Percentiles rank a stretch among this genome's conserved stretches.
Evolutionary conservation across 2,797 vertebrate species (phyloP).

Genomic region (Halcyon chelicuti): DNA sequence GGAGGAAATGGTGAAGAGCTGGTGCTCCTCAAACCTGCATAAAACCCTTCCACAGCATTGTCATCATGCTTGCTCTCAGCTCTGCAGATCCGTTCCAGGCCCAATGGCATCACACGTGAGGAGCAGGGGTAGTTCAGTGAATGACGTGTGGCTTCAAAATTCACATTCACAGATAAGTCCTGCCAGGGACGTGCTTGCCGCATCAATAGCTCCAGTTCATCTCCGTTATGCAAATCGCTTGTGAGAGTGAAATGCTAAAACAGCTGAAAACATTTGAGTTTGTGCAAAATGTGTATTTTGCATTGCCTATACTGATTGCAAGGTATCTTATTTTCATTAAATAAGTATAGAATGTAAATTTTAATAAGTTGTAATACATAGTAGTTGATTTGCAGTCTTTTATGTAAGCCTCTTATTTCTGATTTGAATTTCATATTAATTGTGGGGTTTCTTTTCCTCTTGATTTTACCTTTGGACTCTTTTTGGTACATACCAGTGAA

Average conservation of each 20-base stretch:
- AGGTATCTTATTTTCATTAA: neutral
- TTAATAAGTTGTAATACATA: neutral
- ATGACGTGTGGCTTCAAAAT: neutral
- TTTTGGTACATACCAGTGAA: neutral
- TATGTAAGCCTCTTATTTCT: neutral
- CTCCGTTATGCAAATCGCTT: constrained; percentile 6
- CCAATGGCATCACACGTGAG: neutral
- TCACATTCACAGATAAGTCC: neutral
- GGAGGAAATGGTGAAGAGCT: neutral
- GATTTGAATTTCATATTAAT: neutral
- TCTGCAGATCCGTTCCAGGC: neutral
- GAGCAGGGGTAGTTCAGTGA: neutral
- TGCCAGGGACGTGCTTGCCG: neutral
- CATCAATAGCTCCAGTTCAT: neutral
- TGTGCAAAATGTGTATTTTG: neutral
- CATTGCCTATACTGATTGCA: neutral
- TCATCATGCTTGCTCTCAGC: neutral
- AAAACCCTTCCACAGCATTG: neutral
- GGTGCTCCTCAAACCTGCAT: neutral
- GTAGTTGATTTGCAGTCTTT: neutral
- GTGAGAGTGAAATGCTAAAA: neutral
- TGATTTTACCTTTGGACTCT: neutral
- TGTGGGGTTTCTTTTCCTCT: neutral
- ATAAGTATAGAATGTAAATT: neutral
- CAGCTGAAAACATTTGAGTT: neutral